These are phyloP conservation scores for Clarias laeviceps DNA, from an alignment of 2,797 vertebrate genomes.

Conservation along the genomic window DNA sequence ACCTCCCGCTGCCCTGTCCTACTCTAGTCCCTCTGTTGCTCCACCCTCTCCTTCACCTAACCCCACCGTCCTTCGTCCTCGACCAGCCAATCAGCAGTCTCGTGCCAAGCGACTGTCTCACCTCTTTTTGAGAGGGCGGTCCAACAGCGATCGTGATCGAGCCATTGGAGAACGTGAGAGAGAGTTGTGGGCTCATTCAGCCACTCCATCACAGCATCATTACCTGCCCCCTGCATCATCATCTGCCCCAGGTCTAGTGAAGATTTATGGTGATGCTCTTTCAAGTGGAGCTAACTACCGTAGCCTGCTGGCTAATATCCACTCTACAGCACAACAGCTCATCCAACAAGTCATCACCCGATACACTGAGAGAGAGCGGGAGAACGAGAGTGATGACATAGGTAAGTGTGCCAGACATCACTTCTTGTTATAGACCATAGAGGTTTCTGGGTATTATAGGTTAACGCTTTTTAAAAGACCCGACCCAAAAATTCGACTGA, in stretches of 20 bases:
- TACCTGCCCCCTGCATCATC: slow-evolving; percentile 77
- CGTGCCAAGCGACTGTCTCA: slow-evolving; percentile 90
- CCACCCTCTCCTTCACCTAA: slow-evolving; percentile 75
- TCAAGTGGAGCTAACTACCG: slow-evolving; percentile 83
- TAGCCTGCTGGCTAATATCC: slow-evolving; percentile 77
- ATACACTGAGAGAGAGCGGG: slow-evolving; percentile 80
- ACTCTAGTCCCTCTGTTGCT: slow-evolving; percentile 79
- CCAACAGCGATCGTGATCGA: slow-evolving; percentile 79
- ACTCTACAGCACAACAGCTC: slow-evolving; percentile 79
- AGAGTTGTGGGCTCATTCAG: slow-evolving; percentile 75
- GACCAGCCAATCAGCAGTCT: slow-evolving; percentile 75
- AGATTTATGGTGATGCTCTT: slow-evolving; percentile 82
- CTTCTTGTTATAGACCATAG: not conserved
- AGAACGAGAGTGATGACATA: slow-evolving; percentile 76
- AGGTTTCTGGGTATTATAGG: not conserved
- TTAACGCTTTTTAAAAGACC: slow-evolving; percentile 1
- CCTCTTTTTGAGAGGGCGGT: slow-evolving; percentile 83
- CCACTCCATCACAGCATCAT: slow-evolving; percentile 76
- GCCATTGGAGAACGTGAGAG: slow-evolving; percentile 72
- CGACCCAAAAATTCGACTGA: not conserved
- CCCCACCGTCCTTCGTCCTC: slow-evolving; percentile 77
- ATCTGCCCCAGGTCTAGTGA: slow-evolving; percentile 80
- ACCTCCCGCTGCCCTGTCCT: slow-evolving; percentile 80
- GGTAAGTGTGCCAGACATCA: slow-evolving; percentile 50
- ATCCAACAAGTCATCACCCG: slow-evolving; percentile 82